Conservation (phyloP, 2,797 vertebrate genomes). For the Myotis pilosus region DNA sequence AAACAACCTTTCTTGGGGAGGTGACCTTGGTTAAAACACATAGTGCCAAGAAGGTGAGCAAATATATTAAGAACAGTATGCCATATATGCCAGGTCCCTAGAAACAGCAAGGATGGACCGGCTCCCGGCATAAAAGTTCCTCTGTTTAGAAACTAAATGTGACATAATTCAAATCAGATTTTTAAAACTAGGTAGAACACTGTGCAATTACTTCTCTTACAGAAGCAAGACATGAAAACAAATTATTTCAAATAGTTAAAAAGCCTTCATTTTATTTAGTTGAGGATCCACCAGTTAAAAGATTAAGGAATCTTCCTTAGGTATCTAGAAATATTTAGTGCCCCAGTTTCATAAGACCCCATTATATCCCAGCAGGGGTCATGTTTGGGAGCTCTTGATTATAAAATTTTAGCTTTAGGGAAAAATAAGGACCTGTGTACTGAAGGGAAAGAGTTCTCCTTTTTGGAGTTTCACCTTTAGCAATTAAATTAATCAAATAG, state of each 20-base stretch:
- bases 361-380: conserved; percentile 36
- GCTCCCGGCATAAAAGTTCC: background rate
- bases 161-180: conserved; percentile 25
- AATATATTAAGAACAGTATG: no score
- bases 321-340: conserved; percentile 67
- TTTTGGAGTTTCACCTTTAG: conserved; percentile 48
- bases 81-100: no score
- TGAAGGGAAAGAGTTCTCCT: background rate
- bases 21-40: no score
- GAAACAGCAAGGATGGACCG: no score
- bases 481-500: conserved; percentile 71
- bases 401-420: conserved; percentile 42
- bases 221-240: background rate
- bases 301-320: conserved; percentile 22
- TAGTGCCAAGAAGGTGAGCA: no score
- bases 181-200: background rate
- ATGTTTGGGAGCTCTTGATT: conserved; percentile 36
- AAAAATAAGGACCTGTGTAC: background rate
- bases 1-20: no score
- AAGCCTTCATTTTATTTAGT: background rate
- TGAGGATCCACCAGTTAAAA: conserved; percentile 7
- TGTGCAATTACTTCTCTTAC: conserved; percentile 22
- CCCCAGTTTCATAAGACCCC: conserved; percentile 41
- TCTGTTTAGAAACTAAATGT: conserved; percentile 25
- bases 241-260: conserved; percentile 6